These are phyloP conservation scores for Heliconius nattereri DNA, from an alignment of 1,140 invertebrate species.

Conservation along the genomic window DNA sequence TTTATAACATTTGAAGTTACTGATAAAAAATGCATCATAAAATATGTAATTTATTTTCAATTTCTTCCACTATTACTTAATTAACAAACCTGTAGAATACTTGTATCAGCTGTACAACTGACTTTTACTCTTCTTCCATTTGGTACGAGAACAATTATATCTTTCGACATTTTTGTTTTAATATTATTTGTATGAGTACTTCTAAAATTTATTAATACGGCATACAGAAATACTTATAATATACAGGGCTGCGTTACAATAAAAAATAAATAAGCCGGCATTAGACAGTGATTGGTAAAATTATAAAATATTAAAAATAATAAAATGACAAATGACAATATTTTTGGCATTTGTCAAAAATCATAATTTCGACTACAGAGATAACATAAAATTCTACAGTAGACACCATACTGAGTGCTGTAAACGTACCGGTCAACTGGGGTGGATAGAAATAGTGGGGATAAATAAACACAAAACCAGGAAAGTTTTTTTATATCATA, in stretches of 20 bases:
- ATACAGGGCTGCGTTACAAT: background rate
- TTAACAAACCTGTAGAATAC: slow-evolving; percentile 84
- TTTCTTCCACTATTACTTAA: background rate
- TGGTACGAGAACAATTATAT: slow-evolving; percentile 83
- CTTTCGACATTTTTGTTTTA: slow-evolving; percentile 63
- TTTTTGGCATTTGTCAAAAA: background rate
- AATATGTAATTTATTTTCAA: background rate
- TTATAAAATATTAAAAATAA: background rate
- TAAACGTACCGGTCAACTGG: too few species aligned
- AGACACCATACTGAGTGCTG: background rate
- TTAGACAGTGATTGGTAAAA: background rate
- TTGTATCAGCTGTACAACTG: slow-evolving; percentile 86
- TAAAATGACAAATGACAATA: background rate
- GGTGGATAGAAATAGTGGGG: too few species aligned
- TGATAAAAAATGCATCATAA: too few species aligned
- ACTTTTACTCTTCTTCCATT: slow-evolving; percentile 86
- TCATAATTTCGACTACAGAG: background rate
- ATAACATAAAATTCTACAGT: too few species aligned
- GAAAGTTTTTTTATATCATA: too few species aligned
- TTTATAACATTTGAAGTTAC: too few species aligned
- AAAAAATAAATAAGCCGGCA: background rate
- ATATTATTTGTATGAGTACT: background rate
- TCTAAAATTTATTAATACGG: background rate
- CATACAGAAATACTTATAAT: background rate
- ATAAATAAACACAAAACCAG: too few species aligned